phyloP scores from a whole-genome alignment of 2,888 invertebrate species.

The Ophion costatus region DNA sequence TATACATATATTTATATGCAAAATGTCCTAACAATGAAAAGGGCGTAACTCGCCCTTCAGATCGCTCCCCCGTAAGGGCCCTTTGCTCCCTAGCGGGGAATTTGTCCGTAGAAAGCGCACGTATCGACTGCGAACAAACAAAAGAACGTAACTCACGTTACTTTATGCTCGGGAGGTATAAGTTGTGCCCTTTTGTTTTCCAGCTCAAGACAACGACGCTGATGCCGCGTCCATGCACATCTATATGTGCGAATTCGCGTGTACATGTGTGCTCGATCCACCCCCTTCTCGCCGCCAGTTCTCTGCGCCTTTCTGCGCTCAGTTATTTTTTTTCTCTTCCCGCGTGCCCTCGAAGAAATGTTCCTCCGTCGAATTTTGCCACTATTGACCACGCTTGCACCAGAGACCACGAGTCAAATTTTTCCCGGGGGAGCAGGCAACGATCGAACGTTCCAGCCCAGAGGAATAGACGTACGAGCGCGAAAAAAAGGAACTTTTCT shows the following conservation, averaged over 20 bases:
- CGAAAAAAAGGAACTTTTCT: too few relatives aligned
- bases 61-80: neutral
- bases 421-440: neutral
- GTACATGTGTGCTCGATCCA: neutral
- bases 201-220: slow-evolving; percentile 15
- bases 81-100: neutral
- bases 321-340: neutral
- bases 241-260: neutral
- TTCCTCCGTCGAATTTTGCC: slow-evolving; percentile 26
- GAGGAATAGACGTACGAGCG: too few relatives aligned
- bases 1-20: slow-evolving; percentile 27
- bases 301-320: slow-evolving; percentile 24
- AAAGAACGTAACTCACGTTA: slow-evolving; percentile 21
- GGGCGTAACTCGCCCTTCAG: neutral
- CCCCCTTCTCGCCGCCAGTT: slow-evolving; percentile 11
- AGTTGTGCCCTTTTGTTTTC: slow-evolving; percentile 25
- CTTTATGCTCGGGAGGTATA: neutral
- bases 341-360: slow-evolving; percentile 32
- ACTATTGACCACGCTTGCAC: neutral
- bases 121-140: slow-evolving; percentile 6
- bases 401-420: neutral
- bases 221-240: neutral
- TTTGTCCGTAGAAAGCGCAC: neutral
- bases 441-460: too few relatives aligned
- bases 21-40: slow-evolving; percentile 10